Base-by-base conservation (phyloP, 2,113 vertebrate genomes). In the Bubo scandiacus region DNA sequence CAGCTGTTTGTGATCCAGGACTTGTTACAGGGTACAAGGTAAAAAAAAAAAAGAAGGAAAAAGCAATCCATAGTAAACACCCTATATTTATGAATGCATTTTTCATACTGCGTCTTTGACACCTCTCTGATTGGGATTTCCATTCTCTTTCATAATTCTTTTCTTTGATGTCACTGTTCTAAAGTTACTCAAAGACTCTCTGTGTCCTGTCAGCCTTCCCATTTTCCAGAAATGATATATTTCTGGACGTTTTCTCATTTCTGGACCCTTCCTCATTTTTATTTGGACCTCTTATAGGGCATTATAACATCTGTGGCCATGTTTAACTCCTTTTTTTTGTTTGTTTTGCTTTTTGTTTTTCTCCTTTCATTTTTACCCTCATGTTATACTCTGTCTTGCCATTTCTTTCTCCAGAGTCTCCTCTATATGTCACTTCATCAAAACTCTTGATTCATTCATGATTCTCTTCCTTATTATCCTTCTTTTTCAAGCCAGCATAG, bases 1-100 rank as follows among this genome's bases (percentile, higher is more conserved):
- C 99, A 81, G 99, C 99, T 71, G 98, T 99, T 77, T 98, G 98
- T 94, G 99, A 99, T 97, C 99, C 99, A 29, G 99, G 99, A 91
- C 97, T 99, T 84, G 98, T 99, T 81, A 98, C 99, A 81, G 99
- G 99, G 94, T 98, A 98, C 94, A 99, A 99, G 99, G 99, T 99
- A 98, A 98, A 97, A 95, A 73, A 21, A 21, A 23, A 6, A 66
- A 40, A 14, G 3, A 57, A 58, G 14, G 5, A 7, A 36, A 62
- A 81, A 51, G 23, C 25, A 61, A 30, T 40, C n/a, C 22, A 4
- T 45, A 40, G 16, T 65, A 34, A 68, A 32, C 17, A 65, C 12
- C 7, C 14, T 71, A 3, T 45, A 10, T 62, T 40, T 57, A 10
- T 51, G 26, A 85, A 57, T 54, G 12, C 2, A 0, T 81, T 61